Evolutionary conservation across 2,113 vertebrate species (phyloP), one percentile per base, ranked within the genome.

Genomic region (Rhinolophus sinicus): DNA sequence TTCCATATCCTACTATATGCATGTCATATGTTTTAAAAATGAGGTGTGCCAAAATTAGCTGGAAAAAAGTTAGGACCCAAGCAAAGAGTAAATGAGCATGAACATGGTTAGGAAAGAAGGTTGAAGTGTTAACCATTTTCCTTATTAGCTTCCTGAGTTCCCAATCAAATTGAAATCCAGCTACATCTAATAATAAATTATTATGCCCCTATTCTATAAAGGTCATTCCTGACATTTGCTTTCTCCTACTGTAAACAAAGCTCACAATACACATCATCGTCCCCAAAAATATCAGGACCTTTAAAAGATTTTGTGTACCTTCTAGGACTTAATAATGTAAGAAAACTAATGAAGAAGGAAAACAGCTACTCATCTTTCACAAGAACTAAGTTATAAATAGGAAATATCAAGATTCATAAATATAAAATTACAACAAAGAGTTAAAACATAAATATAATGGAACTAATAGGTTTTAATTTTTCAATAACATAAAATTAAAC

Each of bases 81-180:
- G 76, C 19, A 70, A 75, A 92, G 0, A 81, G 35, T 8, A 21
- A 44, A 76, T 54, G 38, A 21, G 13, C 22, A 87, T 3, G 14
- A 21, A 87, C 4, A 40, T 13, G 10, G 62, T 13, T 73, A 50
- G 90, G 8, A 62, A 30, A 54, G 40, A 83, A 80, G 52, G 65
- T 0, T 40, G 6, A 93, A 30, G 15, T 77, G 54, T 70, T 40
- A 96, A 73, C 28, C 28, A 80, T 56, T 87, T 33, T 73, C 47
- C 89, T 82, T 70, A 86, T 6, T 28, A 94, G 54, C 1, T 90
- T 95, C 62, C 70, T 65, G 50, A 72, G 47, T 82, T 91, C 2
- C 14, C 73, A 69, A 89, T 78, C 38, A 62, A 91, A 80, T 52
- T 76, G 73, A 97, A 95, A 90, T 30, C 33, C 56, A 69, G 8